Evolutionary conservation across 2,888 invertebrate species (phyloP).

Genomic region (Cetonia aurata): DNA sequence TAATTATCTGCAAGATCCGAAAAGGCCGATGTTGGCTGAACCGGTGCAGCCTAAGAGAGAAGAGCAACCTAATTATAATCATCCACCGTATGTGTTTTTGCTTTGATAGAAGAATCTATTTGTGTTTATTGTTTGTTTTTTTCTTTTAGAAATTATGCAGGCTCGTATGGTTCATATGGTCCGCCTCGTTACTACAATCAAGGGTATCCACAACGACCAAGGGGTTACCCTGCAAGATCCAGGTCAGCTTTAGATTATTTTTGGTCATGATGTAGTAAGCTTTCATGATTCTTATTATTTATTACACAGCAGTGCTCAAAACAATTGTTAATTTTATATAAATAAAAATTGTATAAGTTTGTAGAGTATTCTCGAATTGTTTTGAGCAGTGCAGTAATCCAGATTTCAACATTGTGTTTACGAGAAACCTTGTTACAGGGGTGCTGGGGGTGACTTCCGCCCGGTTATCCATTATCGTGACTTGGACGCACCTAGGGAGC

Average conservation of each 20-base stretch:
- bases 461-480: constrained; percentile 94
- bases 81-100: constrained; percentile 63
- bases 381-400: not conserved
- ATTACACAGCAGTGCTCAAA: not conserved
- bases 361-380: not conserved
- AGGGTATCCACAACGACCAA: constrained; percentile 58
- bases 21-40: constrained; percentile 93
- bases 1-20: constrained; percentile 94
- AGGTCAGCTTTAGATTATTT: constrained; percentile 54
- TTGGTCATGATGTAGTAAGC: constrained; percentile 40
- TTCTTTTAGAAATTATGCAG: constrained; percentile 62
- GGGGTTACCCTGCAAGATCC: constrained; percentile 61
- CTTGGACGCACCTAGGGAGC: constrained; percentile 92
- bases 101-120: not conserved
- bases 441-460: constrained; percentile 83
- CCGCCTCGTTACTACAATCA: constrained; percentile 70
- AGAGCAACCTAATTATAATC: constrained; percentile 65
- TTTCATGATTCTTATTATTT: constrained; percentile 22
- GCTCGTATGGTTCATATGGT: constrained; percentile 63
- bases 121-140: constrained; percentile 28
- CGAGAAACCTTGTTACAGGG: constrained; percentile 73
- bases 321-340: not conserved
- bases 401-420: not conserved
- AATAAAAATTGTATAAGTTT: not conserved
- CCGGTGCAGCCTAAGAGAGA: constrained; percentile 72